Base-by-base conservation (phyloP, 1,140 invertebrate species). In the Pseudoatta argentina region DNA sequence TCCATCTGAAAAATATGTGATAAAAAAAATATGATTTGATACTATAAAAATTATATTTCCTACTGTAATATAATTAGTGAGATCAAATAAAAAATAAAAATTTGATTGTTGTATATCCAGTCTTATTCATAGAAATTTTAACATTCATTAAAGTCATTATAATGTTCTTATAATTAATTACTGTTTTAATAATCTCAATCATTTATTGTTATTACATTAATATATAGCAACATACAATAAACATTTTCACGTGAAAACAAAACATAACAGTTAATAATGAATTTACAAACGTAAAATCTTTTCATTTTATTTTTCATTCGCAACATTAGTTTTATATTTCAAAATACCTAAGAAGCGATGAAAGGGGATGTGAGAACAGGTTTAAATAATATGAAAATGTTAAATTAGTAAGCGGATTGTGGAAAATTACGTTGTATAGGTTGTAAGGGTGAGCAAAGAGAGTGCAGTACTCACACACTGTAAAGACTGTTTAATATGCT, bases 401-500 rank as follows among this genome's bases (percentile, higher is more conserved):
- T 69, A 75, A 51, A 89, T 91, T 91, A 89, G 88, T 93, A 89
- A 91, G 86, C 86, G 81, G 78, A 72, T 85, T 83, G 57, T 85
- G 53, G 24, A 89, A 91, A 87, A 88, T 86, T 85, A 86, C 48
- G 3, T 44, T 82, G 83, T 67, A 44, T 86, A 88, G 24, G 24
- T 24, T 24, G 24, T 24, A 85, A 69, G 67, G 48, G 86, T 90
- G 85, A 89, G 85, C 82, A 88, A 92, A 89, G 87, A 91, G 86
- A 92, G 87, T 89, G 86, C 91, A 93, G 92, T 95, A 96, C 95
- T 96, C 94, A 96, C 96, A 95, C 95, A 95, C 93, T 96, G 94
- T 92, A 96, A 95, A 92, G 95, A 96, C 86, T 95, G 93, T 95
- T 96, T 95, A 94, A 96, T 96, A 92, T 96, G 95, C 92, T 96